Evolutionary conservation across 2,113 vertebrate genomes (phyloP).

Genomic region (Alces alces): DNA sequence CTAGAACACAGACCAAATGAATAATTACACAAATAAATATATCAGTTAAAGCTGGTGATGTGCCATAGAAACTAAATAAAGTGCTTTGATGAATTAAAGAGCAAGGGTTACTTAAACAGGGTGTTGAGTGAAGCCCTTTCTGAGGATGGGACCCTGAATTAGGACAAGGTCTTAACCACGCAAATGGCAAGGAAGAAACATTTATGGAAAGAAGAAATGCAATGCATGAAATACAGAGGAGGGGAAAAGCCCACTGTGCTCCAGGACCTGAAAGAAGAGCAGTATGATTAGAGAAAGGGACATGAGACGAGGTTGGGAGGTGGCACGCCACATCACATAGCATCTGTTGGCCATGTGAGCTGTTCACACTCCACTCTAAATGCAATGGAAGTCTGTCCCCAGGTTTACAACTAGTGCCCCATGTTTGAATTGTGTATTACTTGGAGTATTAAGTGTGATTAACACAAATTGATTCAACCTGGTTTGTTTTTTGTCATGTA

Average conservation of each 20-base stretch:
- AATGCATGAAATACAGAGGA: too few species aligned
- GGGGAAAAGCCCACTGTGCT: neutral
- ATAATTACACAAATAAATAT: neutral
- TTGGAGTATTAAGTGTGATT: neutral
- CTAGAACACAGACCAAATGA: neutral
- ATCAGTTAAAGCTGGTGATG: neutral
- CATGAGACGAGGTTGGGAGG: rapidly evolving
- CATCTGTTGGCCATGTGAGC: rapidly evolving
- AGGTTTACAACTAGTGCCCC: neutral
- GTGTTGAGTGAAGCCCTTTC: neutral
- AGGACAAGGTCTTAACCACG: neutral
- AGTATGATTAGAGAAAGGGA: neutral
- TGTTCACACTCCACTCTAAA: neutral
- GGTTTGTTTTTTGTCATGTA: neutral
- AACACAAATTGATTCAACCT: neutral
- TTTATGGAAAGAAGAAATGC: neutral
- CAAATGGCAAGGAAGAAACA: neutral
- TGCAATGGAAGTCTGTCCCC: neutral
- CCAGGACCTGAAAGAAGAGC: neutral
- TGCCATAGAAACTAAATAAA: neutral
- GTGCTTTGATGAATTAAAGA: neutral
- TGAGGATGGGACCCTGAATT: neutral
- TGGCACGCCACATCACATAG: rapidly evolving
- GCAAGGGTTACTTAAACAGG: neutral
- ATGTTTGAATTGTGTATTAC: neutral